Evolutionary conservation across 2,888 invertebrate genomes (phyloP), one percentile per base, ranked within the genome.

Genomic region (Linnaemya tessellans): DNA sequence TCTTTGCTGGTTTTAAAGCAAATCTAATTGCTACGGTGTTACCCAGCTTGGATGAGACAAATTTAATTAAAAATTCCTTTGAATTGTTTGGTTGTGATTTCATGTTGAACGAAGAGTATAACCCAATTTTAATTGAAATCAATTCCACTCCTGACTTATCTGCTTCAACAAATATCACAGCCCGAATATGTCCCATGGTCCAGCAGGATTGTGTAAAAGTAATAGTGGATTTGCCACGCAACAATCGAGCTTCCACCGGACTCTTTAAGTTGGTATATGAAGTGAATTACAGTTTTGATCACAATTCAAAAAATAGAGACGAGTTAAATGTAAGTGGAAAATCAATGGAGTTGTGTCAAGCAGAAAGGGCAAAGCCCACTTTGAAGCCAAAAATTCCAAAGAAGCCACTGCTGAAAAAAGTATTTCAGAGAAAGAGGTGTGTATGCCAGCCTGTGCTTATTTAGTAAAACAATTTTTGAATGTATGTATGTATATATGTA

Each of bases 21-120:
- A 96, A 96, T 54, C 95, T 98, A 38, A 94, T 96, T 15, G 95
- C 96, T n/a, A 95, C 97, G 25, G 90, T 98, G 92, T 93, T 98
- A 77, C 95, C 96, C 70, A 96, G 97, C 68, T 95, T 97, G 92
- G 95, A 96, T 87, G 94, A 95, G 86, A 94, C 96, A 88, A 94
- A 95, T 49, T 92, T 94, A 22, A 93, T 95, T 84, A 94, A 94
- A 89, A 96, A 96, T 89, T 95, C 96, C 79, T 98, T 98, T 92
- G 98, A 98, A 92, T 91, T 98, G 49, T 98, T 97, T 90, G 98
- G 98, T 8, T 98, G 98, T 73, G 98, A 98, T 93, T 98, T 98
- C 91, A 96, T 98, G 88, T 92, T 98, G 49, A 96, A 97, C 80
- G 96, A 97, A 89, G 95, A 97, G 89, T 96, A 95, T 88, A 94